These are phyloP conservation scores for Clupea harengus DNA, from an alignment of 2,113 vertebrate species.

Conservation along the genomic window DNA sequence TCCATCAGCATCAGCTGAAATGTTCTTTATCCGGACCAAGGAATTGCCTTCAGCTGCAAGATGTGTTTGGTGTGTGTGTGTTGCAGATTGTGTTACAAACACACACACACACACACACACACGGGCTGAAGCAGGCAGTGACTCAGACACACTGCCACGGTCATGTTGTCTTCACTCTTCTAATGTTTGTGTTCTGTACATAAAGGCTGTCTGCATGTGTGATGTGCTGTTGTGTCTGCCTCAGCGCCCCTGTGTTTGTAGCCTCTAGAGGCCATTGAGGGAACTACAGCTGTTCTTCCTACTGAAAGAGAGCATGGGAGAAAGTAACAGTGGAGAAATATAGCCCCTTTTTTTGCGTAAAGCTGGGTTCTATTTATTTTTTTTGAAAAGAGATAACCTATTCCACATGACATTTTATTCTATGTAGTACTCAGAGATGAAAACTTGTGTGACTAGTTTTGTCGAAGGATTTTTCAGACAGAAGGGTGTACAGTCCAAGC, in stretches of 20 bases:
- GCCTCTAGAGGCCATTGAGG: not conserved
- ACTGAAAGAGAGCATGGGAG: not conserved
- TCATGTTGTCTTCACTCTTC: slow-evolving; percentile 24
- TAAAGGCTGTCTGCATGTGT: slow-evolving; percentile 40
- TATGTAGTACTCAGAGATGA: not conserved
- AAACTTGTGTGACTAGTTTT: not conserved
- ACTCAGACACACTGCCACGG: not conserved
- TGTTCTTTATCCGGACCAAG: slow-evolving; percentile 35
- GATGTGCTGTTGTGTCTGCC: not conserved
- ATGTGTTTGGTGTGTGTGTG: not conserved
- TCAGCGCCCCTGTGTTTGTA: not conserved
- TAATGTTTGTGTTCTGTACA: slow-evolving; percentile 48
- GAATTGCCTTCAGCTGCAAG: not conserved
- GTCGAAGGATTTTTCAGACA: not conserved
- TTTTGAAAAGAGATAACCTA: not conserved
- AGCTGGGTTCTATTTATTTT: not conserved
- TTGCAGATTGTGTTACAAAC: not conserved
- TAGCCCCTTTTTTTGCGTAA: not conserved
- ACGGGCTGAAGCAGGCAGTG: not conserved
- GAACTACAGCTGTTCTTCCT: not conserved
- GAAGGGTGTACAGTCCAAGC: not conserved
- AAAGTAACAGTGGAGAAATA: not conserved
- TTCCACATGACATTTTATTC: not conserved
- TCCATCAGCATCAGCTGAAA: slow-evolving; percentile 29
- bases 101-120: not conserved